Conservation (phyloP, 2,888 invertebrate genomes). For the Chrysolina haemoptera region DNA sequence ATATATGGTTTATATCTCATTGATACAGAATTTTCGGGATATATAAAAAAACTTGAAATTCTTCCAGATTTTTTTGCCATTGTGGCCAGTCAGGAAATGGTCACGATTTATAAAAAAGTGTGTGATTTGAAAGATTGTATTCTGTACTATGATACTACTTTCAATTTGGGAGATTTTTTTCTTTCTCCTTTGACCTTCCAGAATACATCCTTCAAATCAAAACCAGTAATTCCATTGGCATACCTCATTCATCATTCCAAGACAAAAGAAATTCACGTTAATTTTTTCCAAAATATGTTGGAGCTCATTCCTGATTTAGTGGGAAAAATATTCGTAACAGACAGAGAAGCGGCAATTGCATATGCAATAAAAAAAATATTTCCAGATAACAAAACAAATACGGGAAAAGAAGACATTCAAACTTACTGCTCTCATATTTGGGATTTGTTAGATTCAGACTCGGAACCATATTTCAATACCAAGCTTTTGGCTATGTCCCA, state of each 20-base stretch:
- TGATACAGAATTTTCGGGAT: too few species aligned
- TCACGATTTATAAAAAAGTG: too few species aligned
- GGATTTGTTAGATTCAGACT: neutral
- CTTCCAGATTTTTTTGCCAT: too few species aligned
- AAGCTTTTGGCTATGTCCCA: too few species aligned
- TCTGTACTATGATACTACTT: neutral
- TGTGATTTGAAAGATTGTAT: neutral
- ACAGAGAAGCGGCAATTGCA: neutral
- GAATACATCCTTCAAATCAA: neutral
- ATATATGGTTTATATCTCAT: too few species aligned
- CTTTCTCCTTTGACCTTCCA: neutral
- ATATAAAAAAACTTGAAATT: too few species aligned
- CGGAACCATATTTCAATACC: neutral
- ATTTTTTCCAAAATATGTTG: neutral
- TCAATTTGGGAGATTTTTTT: constrained; percentile 6
- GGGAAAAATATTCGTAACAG: constrained; percentile 1
- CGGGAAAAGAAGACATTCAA: neutral
- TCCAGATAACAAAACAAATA: neutral
- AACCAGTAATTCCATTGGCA: neutral
- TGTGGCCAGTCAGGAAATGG: too few species aligned
- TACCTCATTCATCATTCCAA: neutral
- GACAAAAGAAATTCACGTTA: neutral
- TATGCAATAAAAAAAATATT: neutral
- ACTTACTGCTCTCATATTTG: constrained; percentile 1
- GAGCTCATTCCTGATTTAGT: constrained; percentile 3